Percentiles rank a stretch among this genome's conserved stretches.
Evolutionary conservation across 2,888 invertebrate genomes (phyloP).

Genomic region (Ceriagrion tenellum): DNA sequence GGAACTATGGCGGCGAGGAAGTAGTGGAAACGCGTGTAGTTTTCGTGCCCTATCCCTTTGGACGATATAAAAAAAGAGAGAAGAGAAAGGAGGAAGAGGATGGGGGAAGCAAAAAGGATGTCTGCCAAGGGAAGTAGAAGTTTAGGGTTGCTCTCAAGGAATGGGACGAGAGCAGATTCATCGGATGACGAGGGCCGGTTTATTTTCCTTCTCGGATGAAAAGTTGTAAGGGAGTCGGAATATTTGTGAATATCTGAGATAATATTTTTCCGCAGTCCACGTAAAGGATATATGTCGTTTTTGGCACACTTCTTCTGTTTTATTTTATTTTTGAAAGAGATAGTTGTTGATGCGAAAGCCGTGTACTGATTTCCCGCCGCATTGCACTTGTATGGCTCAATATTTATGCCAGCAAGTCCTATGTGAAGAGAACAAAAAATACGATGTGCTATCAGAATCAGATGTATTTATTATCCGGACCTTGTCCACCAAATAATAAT

Average conservation of each 20-base stretch:
- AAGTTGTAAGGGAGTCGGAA: not conserved
- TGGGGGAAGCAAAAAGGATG: not conserved
- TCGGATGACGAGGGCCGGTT: not conserved
- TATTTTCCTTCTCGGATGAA: not conserved
- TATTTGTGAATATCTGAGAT: not conserved
- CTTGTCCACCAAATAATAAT: too few relatives aligned
- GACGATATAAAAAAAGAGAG: not conserved
- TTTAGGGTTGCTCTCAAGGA: not conserved
- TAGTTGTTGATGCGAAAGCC: too few relatives aligned
- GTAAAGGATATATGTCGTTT: not conserved
- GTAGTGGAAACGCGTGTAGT: conserved; percentile 46
- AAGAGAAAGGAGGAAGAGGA: not conserved
- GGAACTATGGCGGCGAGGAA: not conserved
- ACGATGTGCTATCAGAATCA: too few relatives aligned
- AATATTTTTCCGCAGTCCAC: not conserved
- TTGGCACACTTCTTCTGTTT: not conserved
- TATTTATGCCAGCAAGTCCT: too few relatives aligned
- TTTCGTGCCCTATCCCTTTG: conserved; percentile 21
- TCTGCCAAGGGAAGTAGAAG: not conserved
- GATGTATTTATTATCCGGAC: too few relatives aligned
- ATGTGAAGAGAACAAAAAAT: too few relatives aligned
- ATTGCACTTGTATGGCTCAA: too few relatives aligned
- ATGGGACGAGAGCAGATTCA: not conserved
- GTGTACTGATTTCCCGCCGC: too few relatives aligned
- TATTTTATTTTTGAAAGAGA: not conserved